Conservation (phyloP, 2,113 vertebrate genomes). For the Plectropomus leopardus region DNA sequence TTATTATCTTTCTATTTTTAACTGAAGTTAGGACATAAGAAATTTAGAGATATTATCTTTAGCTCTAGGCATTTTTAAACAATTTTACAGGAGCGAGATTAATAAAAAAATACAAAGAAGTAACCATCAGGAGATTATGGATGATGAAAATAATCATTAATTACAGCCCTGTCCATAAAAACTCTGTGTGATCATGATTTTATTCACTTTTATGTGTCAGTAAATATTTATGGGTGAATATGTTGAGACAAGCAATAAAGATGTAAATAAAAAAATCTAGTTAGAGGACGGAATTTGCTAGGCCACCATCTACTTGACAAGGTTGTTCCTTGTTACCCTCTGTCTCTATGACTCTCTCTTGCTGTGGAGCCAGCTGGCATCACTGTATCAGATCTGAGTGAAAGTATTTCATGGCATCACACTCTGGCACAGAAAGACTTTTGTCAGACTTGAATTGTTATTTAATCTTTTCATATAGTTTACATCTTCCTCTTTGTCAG, state of each 20-base stretch:
- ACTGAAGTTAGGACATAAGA: not conserved
- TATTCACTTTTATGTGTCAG: not conserved
- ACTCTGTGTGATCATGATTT: not conserved
- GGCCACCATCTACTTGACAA: conserved; percentile 4
- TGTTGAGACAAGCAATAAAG: not conserved
- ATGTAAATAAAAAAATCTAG: not conserved
- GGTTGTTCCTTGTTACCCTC: not conserved
- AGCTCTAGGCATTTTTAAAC: not conserved
- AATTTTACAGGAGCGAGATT: not conserved
- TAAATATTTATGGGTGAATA: not conserved
- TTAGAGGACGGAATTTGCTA: not conserved
- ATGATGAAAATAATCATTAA: not conserved
- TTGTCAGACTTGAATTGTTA: not conserved
- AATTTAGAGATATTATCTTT: not conserved
- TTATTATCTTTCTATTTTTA: no score
- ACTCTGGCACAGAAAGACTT: conserved; percentile 15
- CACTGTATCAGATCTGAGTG: conserved; percentile 10
- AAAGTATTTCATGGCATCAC: conserved; percentile 28
- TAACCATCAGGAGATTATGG: no score
- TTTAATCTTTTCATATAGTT: not conserved
- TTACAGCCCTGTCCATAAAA: not conserved
- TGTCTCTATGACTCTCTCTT: not conserved
- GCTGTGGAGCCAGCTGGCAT: conserved; percentile 15
- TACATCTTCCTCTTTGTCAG: not conserved
- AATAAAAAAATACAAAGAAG: not conserved